Percentiles rank a stretch among this genome's conserved stretches.
Conservation (phyloP, 2,888 invertebrate genomes). For the Caenorhabditis angaria region DNA sequence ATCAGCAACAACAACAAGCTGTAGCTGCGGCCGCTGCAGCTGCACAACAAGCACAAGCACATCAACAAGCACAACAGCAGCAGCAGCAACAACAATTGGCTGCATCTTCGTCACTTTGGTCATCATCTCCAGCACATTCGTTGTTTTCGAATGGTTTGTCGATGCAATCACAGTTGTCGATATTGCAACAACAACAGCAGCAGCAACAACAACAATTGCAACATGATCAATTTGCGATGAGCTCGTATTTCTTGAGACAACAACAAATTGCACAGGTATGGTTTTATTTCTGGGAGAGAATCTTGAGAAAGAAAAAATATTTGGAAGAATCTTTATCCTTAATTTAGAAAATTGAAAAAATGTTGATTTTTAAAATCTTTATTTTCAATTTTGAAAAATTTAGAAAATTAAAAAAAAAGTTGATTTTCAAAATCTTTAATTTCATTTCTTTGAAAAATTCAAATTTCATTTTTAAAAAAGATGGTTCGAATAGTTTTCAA, state of each 20-base stretch:
- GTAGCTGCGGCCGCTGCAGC: slow-evolving; percentile 12
- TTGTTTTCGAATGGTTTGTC: background rate
- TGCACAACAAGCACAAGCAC: slow-evolving; percentile 4
- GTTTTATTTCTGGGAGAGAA: background rate
- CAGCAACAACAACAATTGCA: background rate
- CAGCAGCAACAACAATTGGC: slow-evolving; percentile 10
- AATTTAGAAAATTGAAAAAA: no score
- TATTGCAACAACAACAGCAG: slow-evolving; percentile 10
- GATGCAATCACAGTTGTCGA: background rate
- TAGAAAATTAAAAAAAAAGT: no score
- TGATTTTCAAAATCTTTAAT: no score
- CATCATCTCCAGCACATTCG: background rate
- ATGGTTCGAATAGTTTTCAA: no score
- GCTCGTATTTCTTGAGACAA: slow-evolving; percentile 1
- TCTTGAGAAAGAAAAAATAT: background rate
- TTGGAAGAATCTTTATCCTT: no score
- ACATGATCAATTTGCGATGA: slow-evolving; percentile 1
- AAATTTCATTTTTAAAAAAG: no score
- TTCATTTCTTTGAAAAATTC: no score
- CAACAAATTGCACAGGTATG: slow-evolving; percentile 1
- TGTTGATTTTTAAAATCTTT: no score
- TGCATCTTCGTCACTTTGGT: background rate
- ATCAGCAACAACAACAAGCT: slow-evolving; percentile 19
- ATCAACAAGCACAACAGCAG: slow-evolving; percentile 25
- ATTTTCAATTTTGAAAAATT: no score